Percentiles rank a stretch among this genome's conserved stretches.
These are phyloP conservation scores for Oncorhynchus masou DNA, from an alignment of 2,113 vertebrate species.

Conservation along the genomic window DNA sequence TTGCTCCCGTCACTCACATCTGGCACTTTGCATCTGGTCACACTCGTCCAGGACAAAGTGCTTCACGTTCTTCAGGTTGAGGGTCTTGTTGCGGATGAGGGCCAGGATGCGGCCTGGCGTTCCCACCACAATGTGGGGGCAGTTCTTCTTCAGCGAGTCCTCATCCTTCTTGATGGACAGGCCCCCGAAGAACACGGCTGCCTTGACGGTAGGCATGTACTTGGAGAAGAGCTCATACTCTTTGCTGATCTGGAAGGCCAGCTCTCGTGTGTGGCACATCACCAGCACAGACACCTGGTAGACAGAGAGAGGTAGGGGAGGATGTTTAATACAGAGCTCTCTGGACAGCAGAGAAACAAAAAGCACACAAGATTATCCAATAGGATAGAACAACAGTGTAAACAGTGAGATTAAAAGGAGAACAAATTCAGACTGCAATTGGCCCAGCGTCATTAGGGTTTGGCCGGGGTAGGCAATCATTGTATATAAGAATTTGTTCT, in stretches of 20 bases:
- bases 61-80: conserved; percentile 83
- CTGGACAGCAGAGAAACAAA: too few relatives aligned
- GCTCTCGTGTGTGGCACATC: conserved; percentile 85
- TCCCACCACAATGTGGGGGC: conserved; percentile 85
- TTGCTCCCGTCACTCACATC: background rate
- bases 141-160: conserved; percentile 82
- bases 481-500: too few relatives aligned
- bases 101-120: conserved; percentile 83
- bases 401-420: too few relatives aligned
- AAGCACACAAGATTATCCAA: too few relatives aligned
- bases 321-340: too few relatives aligned
- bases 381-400: too few relatives aligned
- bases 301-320: background rate
- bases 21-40: conserved; percentile 76
- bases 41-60: conserved; percentile 89
- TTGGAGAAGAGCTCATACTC: conserved; percentile 90
- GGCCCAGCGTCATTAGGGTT: too few relatives aligned
- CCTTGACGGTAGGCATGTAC: conserved; percentile 87
- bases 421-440: too few relatives aligned
- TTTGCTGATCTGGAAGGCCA: conserved; percentile 90
- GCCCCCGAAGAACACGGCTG: conserved; percentile 85
- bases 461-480: too few relatives aligned
- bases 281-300: conserved; percentile 82
- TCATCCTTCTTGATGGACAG: conserved; percentile 86
- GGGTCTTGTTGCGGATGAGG: conserved; percentile 77